phyloP scores from a whole-genome alignment of 2,113 vertebrate species.

The Shinisaurus crocodilurus region DNA sequence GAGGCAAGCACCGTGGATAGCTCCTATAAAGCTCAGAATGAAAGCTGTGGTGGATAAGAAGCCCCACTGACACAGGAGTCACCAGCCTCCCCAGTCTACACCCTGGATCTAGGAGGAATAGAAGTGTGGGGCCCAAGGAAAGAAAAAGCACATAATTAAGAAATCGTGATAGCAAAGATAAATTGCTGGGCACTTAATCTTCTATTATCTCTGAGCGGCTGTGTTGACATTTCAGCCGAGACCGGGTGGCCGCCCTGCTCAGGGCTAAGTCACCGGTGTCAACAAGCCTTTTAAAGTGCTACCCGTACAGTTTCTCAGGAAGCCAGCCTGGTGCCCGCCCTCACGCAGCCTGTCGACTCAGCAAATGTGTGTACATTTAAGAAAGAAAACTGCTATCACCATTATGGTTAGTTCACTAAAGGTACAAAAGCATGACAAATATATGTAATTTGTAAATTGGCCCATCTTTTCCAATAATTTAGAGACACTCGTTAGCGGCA shows the following conservation, averaged over 20 bases:
- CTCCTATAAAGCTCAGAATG: too few species aligned
- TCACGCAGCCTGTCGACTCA: conserved; percentile 44
- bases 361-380: conserved; percentile 66
- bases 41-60: too few species aligned
- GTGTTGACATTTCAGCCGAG: background rate
- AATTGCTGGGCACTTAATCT: background rate
- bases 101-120: too few species aligned
- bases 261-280: conserved; percentile 12
- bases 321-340: conserved; percentile 40
- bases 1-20: too few species aligned
- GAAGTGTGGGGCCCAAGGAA: too few species aligned
- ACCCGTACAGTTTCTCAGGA: conserved; percentile 38
- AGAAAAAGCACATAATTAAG: background rate
- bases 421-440: conserved; percentile 86
- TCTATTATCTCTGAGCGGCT: background rate
- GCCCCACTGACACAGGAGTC: too few species aligned
- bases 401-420: conserved; percentile 79
- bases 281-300: conserved; percentile 2
- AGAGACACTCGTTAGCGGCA: conserved; percentile 83
- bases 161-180: background rate
- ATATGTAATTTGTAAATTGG: conserved; percentile 87
- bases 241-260: background rate
- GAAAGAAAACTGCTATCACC: conserved; percentile 71
- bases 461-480: conserved; percentile 87
- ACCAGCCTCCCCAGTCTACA: too few species aligned